A percentile compares a stretch with the other conserved stretches of the same genome.
These are phyloP conservation scores for Acomys russatus DNA, from an alignment of 2,797 vertebrate species.

Conservation along the genomic window DNA sequence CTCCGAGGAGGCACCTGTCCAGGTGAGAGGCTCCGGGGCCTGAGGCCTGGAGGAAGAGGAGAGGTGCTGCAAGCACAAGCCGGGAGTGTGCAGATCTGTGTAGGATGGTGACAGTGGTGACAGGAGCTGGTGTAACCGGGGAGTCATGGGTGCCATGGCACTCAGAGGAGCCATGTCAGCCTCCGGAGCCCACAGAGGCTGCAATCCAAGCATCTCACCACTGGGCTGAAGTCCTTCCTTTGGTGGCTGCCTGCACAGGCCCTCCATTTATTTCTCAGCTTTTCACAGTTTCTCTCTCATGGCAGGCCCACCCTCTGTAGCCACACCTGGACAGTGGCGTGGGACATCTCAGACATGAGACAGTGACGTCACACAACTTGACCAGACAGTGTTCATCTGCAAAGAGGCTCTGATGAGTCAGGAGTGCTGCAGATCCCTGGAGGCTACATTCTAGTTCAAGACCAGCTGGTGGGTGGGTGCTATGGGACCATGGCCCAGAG, in stretches of 20 bases:
- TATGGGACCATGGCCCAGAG: background rate
- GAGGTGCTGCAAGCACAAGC: background rate
- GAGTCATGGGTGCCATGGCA: fast-evolving
- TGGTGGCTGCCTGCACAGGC: background rate
- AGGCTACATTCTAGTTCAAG: background rate
- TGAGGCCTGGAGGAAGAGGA: background rate
- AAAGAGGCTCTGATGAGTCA: background rate
- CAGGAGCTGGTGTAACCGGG: background rate
- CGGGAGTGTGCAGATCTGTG: background rate
- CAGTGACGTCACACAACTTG: background rate
- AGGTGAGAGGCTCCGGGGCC: fast-evolving
- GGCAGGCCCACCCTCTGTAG: background rate
- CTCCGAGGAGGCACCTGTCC: fast-evolving
- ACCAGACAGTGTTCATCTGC: background rate
- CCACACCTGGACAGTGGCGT: background rate
- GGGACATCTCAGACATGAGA: too few species aligned
- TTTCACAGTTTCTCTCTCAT: background rate
- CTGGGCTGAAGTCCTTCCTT: background rate
- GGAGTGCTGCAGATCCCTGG: background rate
- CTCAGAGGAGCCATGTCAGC: background rate
- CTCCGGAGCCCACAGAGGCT: background rate
- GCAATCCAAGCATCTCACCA: background rate
- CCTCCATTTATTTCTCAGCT: background rate
- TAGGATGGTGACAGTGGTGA: background rate
- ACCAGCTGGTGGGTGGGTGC: background rate